phyloP scores from a whole-genome alignment of 1,140 invertebrate genomes.

The Sitophilus oryzae region DNA sequence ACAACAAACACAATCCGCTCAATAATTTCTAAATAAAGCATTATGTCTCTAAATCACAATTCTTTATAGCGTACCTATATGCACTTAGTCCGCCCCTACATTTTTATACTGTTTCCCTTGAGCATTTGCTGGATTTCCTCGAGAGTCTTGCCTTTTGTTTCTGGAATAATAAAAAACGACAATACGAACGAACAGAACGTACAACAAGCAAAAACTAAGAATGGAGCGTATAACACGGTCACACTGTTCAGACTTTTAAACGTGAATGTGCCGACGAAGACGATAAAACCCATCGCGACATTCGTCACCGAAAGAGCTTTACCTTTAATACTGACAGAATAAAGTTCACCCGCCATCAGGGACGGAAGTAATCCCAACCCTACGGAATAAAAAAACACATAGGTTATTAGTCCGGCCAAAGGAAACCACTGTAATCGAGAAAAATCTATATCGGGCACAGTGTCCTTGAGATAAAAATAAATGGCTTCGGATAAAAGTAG shows the following conservation, averaged over 20 bases:
- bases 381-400: conserved; percentile 25
- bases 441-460: conserved; percentile 22
- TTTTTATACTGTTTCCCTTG: too few relatives aligned
- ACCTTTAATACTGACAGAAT: too few relatives aligned
- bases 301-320: too few relatives aligned
- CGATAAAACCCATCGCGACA: too few relatives aligned
- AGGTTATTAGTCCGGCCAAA: conserved; percentile 29
- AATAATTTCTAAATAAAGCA: too few relatives aligned
- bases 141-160: conserved; percentile 11
- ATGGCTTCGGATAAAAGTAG: conserved; percentile 45
- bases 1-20: too few relatives aligned
- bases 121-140: conserved; percentile 13
- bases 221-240: conserved; percentile 43
- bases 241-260: conserved; percentile 40
- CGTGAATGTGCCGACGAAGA: conserved; percentile 40
- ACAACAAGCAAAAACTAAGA: background rate
- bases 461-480: conserved; percentile 38
- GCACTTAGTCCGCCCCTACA: too few relatives aligned
- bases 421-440: conserved; percentile 37
- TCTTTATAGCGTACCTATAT: too few relatives aligned
- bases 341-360: too few relatives aligned
- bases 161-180: conserved; percentile 3
- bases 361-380: too few relatives aligned
- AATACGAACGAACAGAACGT: background rate
- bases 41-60: too few relatives aligned